These are phyloP conservation scores for Drosophila saltans DNA, from an alignment of 1,140 invertebrate species.

Conservation along the genomic window DNA sequence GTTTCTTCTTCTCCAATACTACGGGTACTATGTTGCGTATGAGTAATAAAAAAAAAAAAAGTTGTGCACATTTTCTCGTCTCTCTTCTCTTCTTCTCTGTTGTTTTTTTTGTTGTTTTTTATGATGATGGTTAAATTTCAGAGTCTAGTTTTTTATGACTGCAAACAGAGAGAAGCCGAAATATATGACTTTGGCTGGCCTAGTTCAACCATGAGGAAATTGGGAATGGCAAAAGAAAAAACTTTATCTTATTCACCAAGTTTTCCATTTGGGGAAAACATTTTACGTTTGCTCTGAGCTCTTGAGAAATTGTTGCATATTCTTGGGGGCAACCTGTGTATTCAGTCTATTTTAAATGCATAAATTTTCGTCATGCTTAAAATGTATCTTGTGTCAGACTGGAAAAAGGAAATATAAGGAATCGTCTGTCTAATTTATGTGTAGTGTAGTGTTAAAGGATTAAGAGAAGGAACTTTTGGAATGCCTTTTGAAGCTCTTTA, in stretches of 20 bases:
- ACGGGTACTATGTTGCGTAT: conserved; percentile 50
- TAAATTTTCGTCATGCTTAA: background rate
- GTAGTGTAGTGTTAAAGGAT: no score
- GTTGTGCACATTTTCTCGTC: background rate
- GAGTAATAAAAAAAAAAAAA: conserved; percentile 34
- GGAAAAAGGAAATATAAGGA: no score
- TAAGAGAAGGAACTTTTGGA: no score
- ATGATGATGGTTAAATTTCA: background rate
- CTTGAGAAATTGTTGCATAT: conserved; percentile 1
- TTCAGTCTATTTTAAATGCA: background rate
- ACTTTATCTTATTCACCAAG: background rate
- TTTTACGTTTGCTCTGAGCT: background rate
- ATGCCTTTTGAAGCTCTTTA: no score
- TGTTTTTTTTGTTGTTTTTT: background rate
- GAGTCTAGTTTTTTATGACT: conserved; percentile 22
- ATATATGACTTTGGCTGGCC: background rate
- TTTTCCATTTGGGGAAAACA: background rate
- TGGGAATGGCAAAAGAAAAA: background rate
- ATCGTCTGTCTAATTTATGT: no score
- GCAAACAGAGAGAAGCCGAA: background rate
- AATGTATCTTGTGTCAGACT: background rate
- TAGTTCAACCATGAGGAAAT: background rate
- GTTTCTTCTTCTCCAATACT: background rate
- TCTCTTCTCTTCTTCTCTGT: background rate
- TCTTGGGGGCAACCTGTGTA: background rate